Percentiles rank a stretch among this genome's conserved stretches.
These are phyloP conservation scores for Galagoides demidoff DNA, from an alignment of 2,797 vertebrate genomes.

Conservation along the genomic window DNA sequence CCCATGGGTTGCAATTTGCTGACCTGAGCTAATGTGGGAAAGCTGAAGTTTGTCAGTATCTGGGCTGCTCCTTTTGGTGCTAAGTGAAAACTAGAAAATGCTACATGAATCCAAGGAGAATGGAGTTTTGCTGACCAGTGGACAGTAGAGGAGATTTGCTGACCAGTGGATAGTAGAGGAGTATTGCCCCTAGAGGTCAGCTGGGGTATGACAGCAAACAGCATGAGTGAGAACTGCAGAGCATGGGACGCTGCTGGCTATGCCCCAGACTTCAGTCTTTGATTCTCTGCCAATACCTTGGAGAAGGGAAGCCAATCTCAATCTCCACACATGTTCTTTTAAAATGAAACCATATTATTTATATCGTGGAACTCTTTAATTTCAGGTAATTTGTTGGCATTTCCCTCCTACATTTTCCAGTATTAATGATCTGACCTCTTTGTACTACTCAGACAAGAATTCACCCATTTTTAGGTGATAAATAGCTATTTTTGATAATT, in stretches of 20 bases:
- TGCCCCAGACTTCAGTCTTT: too few species aligned
- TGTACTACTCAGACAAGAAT: background rate
- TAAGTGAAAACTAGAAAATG: constrained; percentile 11
- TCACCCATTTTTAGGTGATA: constrained; percentile 42
- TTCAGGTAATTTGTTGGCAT: constrained; percentile 19
- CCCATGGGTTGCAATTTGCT: background rate
- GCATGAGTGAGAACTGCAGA: background rate
- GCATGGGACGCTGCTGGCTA: background rate
- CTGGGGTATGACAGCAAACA: background rate
- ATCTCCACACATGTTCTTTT: background rate
- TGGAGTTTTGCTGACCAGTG: background rate
- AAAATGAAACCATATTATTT: background rate
- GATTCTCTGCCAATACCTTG: background rate
- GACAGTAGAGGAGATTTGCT: background rate
- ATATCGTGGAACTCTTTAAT: background rate
- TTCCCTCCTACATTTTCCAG: background rate
- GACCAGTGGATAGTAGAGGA: background rate
- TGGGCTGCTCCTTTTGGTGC: background rate
- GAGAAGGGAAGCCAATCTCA: background rate
- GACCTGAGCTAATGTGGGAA: background rate
- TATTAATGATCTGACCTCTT: background rate
- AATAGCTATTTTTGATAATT: background rate
- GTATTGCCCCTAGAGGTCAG: background rate
- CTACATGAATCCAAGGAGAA: background rate
- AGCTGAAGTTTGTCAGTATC: background rate